These are phyloP conservation scores for Tamandua tetradactyla DNA, from an alignment of 2,797 vertebrate genomes.

Conservation along the genomic window DNA sequence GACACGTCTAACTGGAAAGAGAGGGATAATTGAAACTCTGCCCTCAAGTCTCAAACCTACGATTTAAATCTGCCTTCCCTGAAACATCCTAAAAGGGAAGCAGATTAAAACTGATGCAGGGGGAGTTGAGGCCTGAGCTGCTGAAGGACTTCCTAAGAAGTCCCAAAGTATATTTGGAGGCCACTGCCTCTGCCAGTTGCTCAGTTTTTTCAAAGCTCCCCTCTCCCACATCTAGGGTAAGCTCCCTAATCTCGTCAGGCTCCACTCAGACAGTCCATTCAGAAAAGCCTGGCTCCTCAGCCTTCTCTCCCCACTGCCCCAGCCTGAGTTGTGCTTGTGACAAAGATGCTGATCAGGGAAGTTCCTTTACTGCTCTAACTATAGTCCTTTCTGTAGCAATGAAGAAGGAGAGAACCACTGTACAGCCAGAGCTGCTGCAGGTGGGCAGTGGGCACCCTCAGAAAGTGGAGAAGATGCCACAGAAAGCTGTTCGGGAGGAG, in stretches of 20 bases:
- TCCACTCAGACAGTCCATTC: background rate
- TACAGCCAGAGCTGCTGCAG: background rate
- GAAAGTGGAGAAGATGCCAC: background rate
- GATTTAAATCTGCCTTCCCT: background rate
- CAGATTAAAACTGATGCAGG: background rate
- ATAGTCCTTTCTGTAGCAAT: background rate
- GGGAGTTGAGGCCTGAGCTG: background rate
- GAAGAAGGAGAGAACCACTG: background rate
- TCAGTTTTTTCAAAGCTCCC: background rate
- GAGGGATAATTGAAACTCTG: slow-evolving; percentile 12
- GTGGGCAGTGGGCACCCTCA: background rate
- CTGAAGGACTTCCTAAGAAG: slow-evolving; percentile 30
- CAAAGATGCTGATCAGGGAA: background rate
- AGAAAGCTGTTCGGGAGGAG: background rate
- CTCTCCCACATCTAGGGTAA: background rate
- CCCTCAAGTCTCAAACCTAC: slow-evolving; percentile 1
- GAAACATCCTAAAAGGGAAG: background rate
- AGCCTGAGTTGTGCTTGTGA: background rate
- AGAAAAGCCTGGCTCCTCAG: background rate
- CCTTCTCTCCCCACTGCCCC: background rate
- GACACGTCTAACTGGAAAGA: slow-evolving; percentile 4
- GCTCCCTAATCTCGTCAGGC: background rate
- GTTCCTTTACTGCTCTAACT: slow-evolving; percentile 12
- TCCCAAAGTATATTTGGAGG: background rate
- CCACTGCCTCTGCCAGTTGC: background rate